Evolutionary conservation across 2,888 invertebrate genomes (phyloP).

Genomic region (Laspeyria flexula): DNA sequence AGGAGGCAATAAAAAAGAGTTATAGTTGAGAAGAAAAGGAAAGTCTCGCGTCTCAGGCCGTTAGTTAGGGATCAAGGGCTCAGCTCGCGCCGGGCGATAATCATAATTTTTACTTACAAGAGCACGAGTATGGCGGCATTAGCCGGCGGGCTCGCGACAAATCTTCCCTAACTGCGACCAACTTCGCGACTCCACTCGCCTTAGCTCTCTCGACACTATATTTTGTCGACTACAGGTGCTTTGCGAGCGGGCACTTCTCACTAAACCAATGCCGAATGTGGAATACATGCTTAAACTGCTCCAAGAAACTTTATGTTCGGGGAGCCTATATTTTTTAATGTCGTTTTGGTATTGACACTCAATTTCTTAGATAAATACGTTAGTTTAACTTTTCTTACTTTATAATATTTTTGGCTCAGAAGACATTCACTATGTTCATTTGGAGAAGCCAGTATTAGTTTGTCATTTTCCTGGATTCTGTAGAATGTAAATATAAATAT

Average conservation of each 20-base stretch:
- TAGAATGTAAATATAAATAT: too few species aligned
- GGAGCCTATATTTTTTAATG: neutral
- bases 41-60: conserved; percentile 79
- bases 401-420: too few species aligned
- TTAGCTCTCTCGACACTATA: conserved; percentile 56
- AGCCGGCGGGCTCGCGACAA: conserved; percentile 79
- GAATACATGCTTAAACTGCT: conserved; percentile 6
- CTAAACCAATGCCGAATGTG: conserved; percentile 33
- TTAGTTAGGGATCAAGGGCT: conserved; percentile 84
- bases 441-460: too few species aligned
- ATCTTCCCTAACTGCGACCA: conserved; percentile 83
- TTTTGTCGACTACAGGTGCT: conserved; percentile 67
- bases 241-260: conserved; percentile 36
- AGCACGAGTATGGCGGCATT: conserved; percentile 75
- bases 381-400: too few species aligned
- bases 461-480: too few species aligned
- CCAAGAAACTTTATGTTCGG: neutral
- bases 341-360: neutral
- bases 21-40: conserved; percentile 85
- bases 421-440: too few species aligned
- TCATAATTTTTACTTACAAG: conserved; percentile 87
- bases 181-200: conserved; percentile 79
- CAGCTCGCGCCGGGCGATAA: conserved; percentile 82
- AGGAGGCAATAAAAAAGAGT: conserved; percentile 85
- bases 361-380: neutral